These are phyloP conservation scores for Hydrolagus colliei DNA, from an alignment of 2,797 vertebrate genomes.

Conservation along the genomic window DNA sequence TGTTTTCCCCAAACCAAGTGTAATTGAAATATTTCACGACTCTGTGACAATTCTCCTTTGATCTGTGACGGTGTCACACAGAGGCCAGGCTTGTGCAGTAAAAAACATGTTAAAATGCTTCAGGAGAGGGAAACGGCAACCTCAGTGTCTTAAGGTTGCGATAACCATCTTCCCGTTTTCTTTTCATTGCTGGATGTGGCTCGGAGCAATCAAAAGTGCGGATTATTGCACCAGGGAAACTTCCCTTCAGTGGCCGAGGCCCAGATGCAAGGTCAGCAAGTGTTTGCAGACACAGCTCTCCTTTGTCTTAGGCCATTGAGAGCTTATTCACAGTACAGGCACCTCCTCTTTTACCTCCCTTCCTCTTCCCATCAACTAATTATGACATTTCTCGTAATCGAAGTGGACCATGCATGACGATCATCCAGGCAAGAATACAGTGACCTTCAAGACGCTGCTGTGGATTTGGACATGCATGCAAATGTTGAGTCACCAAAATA, in stretches of 20 bases:
- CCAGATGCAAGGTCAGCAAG: slow-evolving; percentile 20
- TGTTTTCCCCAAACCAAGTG: not conserved
- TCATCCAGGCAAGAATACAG: not conserved
- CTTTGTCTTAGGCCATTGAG: not conserved
- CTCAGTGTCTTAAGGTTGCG: not conserved
- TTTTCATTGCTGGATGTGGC: not conserved
- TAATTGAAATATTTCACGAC: not conserved
- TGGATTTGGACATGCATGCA: not conserved
- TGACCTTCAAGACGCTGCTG: not conserved
- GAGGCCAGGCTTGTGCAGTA: not conserved
- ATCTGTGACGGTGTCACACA: not conserved
- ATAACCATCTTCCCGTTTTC: slow-evolving; percentile 22
- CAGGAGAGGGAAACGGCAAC: not conserved
- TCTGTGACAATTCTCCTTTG: not conserved
- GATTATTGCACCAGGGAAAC: not conserved
- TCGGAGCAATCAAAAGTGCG: not conserved
- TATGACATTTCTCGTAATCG: not conserved
- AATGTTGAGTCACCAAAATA: not conserved
- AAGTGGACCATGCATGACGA: not conserved
- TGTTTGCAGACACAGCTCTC: not conserved
- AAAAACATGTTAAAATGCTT: not conserved
- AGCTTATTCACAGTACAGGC: not conserved
- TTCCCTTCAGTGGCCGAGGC: not conserved
- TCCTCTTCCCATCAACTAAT: not conserved
- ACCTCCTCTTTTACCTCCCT: not conserved